Evolutionary conservation across 2,113 vertebrate species (phyloP).

Genomic region (Saccopteryx leptura): DNA sequence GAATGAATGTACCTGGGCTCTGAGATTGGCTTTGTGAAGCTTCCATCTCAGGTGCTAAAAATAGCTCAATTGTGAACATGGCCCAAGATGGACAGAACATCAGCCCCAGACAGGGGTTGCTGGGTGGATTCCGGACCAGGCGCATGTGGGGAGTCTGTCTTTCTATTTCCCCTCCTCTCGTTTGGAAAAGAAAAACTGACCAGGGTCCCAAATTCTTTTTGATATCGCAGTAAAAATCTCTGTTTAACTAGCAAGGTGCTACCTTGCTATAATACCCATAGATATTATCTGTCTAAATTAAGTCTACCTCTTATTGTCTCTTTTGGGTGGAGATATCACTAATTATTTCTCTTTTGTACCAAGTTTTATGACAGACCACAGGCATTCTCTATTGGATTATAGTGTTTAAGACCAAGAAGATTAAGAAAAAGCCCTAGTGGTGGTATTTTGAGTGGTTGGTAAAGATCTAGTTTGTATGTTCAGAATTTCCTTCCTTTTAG

Average conservation of each 20-base stretch:
- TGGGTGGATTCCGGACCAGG: too few relatives aligned
- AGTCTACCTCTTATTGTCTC: not conserved
- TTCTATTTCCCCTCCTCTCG: too few relatives aligned
- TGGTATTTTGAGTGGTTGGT: not conserved
- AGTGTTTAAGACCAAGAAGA: not conserved
- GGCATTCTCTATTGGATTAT: not conserved
- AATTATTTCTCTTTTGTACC: constrained; percentile 34
- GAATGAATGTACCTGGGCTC: too few relatives aligned
- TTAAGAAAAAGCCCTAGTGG: not conserved
- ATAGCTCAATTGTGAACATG: too few relatives aligned
- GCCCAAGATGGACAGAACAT: too few relatives aligned
- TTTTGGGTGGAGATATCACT: not conserved
- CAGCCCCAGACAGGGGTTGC: too few relatives aligned
- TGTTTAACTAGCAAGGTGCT: constrained; percentile 1
- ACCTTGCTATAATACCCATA: not conserved
- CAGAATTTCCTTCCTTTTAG: constrained; percentile 3
- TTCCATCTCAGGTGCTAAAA: too few relatives aligned
- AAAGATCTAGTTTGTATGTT: constrained; percentile 34
- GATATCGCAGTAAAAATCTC: constrained; percentile 5
- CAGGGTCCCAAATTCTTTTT: not conserved
- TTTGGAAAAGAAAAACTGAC: too few relatives aligned
- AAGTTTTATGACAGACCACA: constrained; percentile 2
- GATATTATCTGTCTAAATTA: not conserved
- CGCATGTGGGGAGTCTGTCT: too few relatives aligned
- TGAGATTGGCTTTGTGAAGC: too few relatives aligned